Percentiles rank a stretch among this genome's conserved stretches.
phyloP scores from a whole-genome alignment of 2,888 invertebrate genomes.

The Dolichopus griseipennis region DNA sequence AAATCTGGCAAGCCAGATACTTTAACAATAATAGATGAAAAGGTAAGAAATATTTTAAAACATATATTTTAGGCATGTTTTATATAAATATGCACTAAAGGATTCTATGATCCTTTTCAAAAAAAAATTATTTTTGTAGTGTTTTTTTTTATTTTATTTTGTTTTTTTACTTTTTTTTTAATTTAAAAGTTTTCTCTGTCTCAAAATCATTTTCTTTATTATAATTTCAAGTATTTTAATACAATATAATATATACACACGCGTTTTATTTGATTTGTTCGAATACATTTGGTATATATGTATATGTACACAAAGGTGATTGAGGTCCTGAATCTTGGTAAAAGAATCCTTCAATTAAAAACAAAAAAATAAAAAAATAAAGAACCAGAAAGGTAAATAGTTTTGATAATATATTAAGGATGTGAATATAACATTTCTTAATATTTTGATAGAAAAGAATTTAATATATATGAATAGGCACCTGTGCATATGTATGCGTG shows the following conservation, averaged over 20 bases:
- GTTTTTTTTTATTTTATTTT: not conserved
- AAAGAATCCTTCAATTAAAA: not conserved
- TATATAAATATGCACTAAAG: not conserved
- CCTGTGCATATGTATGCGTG: slow-evolving; percentile 30
- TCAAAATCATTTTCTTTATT: not conserved
- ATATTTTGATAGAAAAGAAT: no score
- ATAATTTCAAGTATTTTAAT: no score
- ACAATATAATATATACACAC: not conserved
- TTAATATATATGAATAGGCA: no score
- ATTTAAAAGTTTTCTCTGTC: not conserved
- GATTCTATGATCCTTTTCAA: not conserved
- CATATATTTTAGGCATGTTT: not conserved
- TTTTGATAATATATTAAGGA: slow-evolving; percentile 1
- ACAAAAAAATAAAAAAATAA: not conserved
- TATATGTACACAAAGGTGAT: not conserved
- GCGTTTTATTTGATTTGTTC: not conserved
- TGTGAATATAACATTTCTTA: not conserved
- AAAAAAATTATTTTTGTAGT: not conserved
- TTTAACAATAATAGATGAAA: no score
- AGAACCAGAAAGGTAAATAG: not conserved
- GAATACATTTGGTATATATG: not conserved
- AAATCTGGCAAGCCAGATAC: no score
- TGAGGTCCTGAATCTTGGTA: not conserved
- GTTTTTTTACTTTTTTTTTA: not conserved
- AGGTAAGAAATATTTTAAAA: not conserved